Base-by-base conservation (phyloP, 1,140 invertebrate genomes). In the Homarus americanus region DNA sequence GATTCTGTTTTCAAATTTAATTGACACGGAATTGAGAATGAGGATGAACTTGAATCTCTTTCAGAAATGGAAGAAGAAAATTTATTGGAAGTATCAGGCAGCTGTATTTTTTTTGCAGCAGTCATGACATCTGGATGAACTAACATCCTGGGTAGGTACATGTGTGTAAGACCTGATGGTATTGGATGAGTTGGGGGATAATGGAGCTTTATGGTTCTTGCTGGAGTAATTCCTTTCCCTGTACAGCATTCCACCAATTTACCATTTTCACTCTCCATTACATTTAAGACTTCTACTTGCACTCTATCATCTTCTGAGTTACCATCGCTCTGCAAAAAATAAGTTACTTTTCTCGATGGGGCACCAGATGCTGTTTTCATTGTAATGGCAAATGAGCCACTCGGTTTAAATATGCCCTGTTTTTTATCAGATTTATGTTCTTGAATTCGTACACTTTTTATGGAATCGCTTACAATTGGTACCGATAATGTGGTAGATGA, bases 261-360 rank as follows among this genome's bases (percentile, higher is more conserved):
- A 15, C 72, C 28, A 9, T 66, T 90, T 41, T 66, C 41, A 72
- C 58, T 41, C 66, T 83, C 72, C n/a, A 7, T 76, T 28, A 90
- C 53, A 58, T 36, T 90, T 63, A 83, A 58, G n/a, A 90, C 44
- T 58, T 84, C 73, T 38, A 90, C 88, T 78, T 90, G 69, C 20
- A 90, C 72, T 44, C 40, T 83, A 34, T 90, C 80, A 20, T 76
- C 73, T 20, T 72, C n/a, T 28, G 79, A 79, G 38, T 82, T 49
- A 58, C 34, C 28, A 80, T 24, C 38, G 38, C 40, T 38, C 20
- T 73, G 28, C 10, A 63, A 66, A 24, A 49, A 20, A 28, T 85
- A 40, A 12, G 63, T 73, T 38, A 40, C 32, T 79, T 78, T 38
- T 3, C 24, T 20, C 9, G 49, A 36, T n/a, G 73, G 75, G 12